Evolutionary conservation across 23 tunicate genomes (phyloP).

Genomic region (Trididemnum clinides): DNA sequence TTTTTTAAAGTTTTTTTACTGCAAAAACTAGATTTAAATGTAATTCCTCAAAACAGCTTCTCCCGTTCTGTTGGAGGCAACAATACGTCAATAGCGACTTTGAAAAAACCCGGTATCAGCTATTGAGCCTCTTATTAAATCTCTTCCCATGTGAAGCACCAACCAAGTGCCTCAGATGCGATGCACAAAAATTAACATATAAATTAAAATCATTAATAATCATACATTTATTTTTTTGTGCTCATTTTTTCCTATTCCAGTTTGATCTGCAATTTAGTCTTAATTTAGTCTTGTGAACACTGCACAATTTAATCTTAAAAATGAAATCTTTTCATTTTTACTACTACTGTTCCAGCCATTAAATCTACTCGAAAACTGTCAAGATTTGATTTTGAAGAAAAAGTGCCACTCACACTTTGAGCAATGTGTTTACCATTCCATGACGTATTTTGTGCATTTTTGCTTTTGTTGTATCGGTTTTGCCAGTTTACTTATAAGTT

Average conservation of each 20-base stretch:
- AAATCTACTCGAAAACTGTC: too few relatives aligned
- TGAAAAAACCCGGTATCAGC: slow-evolving; percentile 53
- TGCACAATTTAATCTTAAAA: too few relatives aligned
- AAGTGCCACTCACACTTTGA: neutral
- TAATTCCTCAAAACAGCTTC: neutral
- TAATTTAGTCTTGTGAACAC: too few relatives aligned
- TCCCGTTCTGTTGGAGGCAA: slow-evolving; percentile 61
- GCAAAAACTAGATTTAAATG: neutral
- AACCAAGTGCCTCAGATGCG: neutral
- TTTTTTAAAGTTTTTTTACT: neutral
- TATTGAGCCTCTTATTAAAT: neutral
- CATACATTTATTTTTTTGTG: neutral
- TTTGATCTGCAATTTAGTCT: too few relatives aligned
- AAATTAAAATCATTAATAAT: too few relatives aligned
- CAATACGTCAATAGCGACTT: slow-evolving; percentile 74
- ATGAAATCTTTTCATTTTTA: too few relatives aligned
- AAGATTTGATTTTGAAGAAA: neutral
- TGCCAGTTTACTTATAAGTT: neutral
- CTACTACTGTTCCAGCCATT: too few relatives aligned
- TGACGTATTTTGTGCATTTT: neutral
- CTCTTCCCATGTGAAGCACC: neutral
- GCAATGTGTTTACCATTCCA: neutral
- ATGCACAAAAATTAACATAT: neutral
- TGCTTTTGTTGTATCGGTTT: neutral
- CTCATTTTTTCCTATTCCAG: neutral